Evolutionary conservation across 2,888 invertebrate species (phyloP), one percentile per base, ranked within the genome.

Genomic region (Panopea generosa): DNA sequence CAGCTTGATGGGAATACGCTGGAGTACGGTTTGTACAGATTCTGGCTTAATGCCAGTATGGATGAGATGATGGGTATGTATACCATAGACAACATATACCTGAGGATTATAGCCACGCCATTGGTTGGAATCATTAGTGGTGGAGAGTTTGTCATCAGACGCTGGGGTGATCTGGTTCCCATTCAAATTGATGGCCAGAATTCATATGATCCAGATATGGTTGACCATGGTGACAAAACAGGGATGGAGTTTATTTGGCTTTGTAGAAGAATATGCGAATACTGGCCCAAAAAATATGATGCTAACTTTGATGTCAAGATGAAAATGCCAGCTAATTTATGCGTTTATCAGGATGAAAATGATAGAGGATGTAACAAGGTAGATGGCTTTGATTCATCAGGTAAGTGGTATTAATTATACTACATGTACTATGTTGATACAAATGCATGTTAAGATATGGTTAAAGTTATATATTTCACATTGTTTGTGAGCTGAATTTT

Each of bases 11-110:
- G 66, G 2, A 60, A 79, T 20, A 61, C 69, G 6, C 47, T 85
- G 16, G 77, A 77, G n/a, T 84, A 84, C 70, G 85, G 85, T 1
- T 16, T 77, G n/a, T 83, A 85, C 63, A 52, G 78, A 26, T 75
- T 85, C 60, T 53, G 33, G 53, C 65, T 85, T 7, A 85, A 85
- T 62, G 82, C 77, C 4, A 84, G 84, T 29, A 85, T 85, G 85
- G 66, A 83, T 49, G 77, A 79, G 33, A 38, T 77, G 24, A 83
- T 84, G 62, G 83, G 82, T 6, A 84, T 85, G 70, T 69, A 66
- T 45, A 72, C 73, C 0, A 65, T 68, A 3, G 79, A 79, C 38
- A 33, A 40, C 16, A 33, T 77, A 3, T 62, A 62, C 24, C 26
- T 82, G 1, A 60, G 68, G 16, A 77, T 85, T 18, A 72, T 78